Conservation (phyloP, 23 tunicate species). For the Pegea sp. region DNA sequence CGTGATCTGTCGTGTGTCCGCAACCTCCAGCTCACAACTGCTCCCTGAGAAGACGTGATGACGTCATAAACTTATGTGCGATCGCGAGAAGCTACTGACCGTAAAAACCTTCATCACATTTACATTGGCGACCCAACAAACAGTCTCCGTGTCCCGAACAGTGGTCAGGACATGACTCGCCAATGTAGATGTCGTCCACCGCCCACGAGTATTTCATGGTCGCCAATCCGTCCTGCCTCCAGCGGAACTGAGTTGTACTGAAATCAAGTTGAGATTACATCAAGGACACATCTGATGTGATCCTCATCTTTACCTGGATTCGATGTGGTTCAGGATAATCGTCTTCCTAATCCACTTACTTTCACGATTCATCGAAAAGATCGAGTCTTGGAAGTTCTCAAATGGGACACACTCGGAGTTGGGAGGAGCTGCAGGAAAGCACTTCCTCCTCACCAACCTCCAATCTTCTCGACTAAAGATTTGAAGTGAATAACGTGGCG, state of each 20-base stretch:
- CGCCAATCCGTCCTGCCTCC: conserved; percentile 37
- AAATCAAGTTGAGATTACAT: too few relatives aligned
- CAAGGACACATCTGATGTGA: too few relatives aligned
- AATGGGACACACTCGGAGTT: conserved; percentile 17
- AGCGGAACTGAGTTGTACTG: conserved; percentile 68
- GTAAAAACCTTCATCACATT: conserved; percentile 41
- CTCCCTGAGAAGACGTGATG: too few relatives aligned
- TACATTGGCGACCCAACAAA: conserved; percentile 12
- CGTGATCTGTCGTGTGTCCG: not conserved
- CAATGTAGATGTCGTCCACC: conserved; percentile 58
- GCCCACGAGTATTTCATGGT: conserved; percentile 35
- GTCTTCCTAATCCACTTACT: conserved; percentile 37
- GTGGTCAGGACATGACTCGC: conserved; percentile 48
- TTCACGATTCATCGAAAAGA: conserved; percentile 10
- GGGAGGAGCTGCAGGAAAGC: conserved; percentile 16
- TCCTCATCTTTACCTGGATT: conserved; percentile 40
- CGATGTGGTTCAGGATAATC: conserved; percentile 23
- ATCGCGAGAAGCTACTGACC: conserved; percentile 7
- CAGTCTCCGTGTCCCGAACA: conserved; percentile 74
- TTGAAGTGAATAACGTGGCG: conserved; percentile 23
- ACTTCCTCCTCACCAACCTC: conserved; percentile 22
- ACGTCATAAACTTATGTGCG: not conserved
- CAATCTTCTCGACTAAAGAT: conserved; percentile 6
- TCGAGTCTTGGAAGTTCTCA: conserved; percentile 23
- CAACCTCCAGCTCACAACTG: too few relatives aligned